Conservation (phyloP, 2,113 vertebrate species). For the Rhinopomastus cyanomelas region DNA sequence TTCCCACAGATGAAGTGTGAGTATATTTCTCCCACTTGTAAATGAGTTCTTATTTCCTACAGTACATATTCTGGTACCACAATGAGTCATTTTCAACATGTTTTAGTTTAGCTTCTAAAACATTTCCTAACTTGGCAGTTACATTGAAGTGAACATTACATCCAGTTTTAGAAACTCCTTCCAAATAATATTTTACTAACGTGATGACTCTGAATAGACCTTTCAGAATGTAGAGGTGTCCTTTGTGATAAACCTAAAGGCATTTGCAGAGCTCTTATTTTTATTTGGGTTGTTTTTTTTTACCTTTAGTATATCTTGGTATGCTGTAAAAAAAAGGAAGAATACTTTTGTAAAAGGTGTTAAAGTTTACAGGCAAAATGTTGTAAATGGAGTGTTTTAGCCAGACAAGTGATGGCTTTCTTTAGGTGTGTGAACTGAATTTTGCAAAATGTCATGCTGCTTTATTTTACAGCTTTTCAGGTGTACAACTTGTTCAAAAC, state of each 20-base stretch:
- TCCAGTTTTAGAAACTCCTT: constrained; percentile 70
- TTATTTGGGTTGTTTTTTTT: neutral
- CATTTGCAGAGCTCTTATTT: neutral
- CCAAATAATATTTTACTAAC: constrained; percentile 67
- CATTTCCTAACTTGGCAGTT: constrained; percentile 76
- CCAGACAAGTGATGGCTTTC: neutral
- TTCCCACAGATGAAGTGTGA: constrained; percentile 79
- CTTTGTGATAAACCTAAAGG: constrained; percentile 7
- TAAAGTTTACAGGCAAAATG: neutral
- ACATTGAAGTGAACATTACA: constrained; percentile 66
- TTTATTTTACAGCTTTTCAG: neutral
- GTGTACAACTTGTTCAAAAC: neutral
- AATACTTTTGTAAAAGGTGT: neutral
- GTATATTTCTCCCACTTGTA: constrained; percentile 79
- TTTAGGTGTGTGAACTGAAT: neutral
- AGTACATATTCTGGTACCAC: constrained; percentile 72
- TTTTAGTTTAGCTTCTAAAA: constrained; percentile 79
- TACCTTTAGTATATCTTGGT: neutral
- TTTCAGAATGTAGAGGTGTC: constrained; percentile 64
- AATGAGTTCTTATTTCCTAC: constrained; percentile 80
- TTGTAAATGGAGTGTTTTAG: neutral
- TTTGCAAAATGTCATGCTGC: neutral
- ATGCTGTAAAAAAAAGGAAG: neutral
- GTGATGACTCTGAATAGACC: constrained; percentile 48
- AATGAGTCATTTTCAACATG: constrained; percentile 78